phyloP scores from a whole-genome alignment of 2,797 vertebrate species.

The Nasua narica region DNA sequence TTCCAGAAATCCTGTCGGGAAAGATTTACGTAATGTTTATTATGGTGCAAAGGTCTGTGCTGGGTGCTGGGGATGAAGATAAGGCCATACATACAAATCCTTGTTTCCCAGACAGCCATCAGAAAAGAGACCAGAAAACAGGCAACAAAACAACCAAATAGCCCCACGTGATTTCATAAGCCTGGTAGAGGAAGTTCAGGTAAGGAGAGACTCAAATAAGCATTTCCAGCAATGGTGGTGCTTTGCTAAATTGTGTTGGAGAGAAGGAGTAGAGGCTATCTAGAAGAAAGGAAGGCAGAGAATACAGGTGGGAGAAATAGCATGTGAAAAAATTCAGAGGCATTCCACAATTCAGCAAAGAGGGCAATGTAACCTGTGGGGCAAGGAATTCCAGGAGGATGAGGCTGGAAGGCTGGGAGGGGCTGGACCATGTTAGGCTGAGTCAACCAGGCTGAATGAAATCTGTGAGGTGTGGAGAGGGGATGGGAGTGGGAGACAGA shows the following conservation, averaged over 20 bases:
- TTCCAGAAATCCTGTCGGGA: neutral
- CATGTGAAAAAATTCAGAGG: neutral
- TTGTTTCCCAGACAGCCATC: neutral
- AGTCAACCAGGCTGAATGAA: neutral
- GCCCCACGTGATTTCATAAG: neutral
- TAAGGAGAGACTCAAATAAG: neutral
- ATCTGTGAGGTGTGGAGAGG: neutral
- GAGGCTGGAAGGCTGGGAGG: neutral
- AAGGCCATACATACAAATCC: neutral
- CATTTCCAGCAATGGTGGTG: neutral
- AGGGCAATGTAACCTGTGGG: rapidly evolving
- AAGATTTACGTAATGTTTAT: neutral
- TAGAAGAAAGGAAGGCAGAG: neutral
- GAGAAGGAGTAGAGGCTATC: neutral
- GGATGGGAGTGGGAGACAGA: neutral
- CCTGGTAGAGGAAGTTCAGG: neutral
- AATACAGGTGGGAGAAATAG: neutral
- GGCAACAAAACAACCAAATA: neutral
- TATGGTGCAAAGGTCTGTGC: neutral
- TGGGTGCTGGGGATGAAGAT: neutral
- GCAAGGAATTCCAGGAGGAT: neutral
- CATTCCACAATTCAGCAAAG: neutral
- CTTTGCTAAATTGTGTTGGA: neutral
- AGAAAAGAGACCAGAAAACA: neutral
- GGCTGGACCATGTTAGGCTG: neutral